phyloP scores from a whole-genome alignment of 2,888 invertebrate species.

The Dorcus parallelipipedus region DNA sequence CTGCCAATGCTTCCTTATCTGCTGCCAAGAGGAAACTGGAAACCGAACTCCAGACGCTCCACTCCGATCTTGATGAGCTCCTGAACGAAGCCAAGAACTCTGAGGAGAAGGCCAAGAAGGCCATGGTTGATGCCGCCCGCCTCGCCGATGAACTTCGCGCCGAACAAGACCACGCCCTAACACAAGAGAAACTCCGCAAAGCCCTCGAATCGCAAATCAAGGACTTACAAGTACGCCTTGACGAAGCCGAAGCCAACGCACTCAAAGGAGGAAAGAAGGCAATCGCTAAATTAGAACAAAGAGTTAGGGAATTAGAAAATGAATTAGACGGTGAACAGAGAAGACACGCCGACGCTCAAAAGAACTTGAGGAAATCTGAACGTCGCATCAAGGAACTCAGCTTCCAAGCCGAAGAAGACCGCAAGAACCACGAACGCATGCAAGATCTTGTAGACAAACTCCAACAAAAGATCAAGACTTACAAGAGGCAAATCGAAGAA shows the following conservation, averaged over 20 bases:
- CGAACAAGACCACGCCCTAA: constrained; percentile 98
- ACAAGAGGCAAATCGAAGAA: constrained; percentile 99
- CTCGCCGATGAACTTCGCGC: constrained; percentile 98
- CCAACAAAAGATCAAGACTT: constrained; percentile 99
- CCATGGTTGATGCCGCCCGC: constrained; percentile 97
- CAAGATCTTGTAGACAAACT: constrained; percentile 99
- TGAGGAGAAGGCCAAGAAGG: constrained; percentile 98
- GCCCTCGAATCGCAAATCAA: constrained; percentile 97
- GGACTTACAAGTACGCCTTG: constrained; percentile 94
- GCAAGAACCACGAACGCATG: constrained; percentile 99
- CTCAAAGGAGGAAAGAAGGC: constrained; percentile 99
- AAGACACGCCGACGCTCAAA: constrained; percentile 97
- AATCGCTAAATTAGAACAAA: constrained; percentile 97
- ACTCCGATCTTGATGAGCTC: constrained; percentile 97
- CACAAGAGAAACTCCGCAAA: constrained; percentile 98
- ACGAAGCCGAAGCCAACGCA: constrained; percentile 88
- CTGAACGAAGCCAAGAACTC: constrained; percentile 98
- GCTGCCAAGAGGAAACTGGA: constrained; percentile 99
- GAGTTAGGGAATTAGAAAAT: constrained; percentile 92
- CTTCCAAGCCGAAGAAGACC: constrained; percentile 98
- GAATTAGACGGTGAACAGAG: constrained; percentile 98
- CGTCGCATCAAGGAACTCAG: constrained; percentile 97
- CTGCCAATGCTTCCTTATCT: constrained; percentile 89
- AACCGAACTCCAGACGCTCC: constrained; percentile 95
- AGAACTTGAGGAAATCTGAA: constrained; percentile 97